Conservation (phyloP, 2,888 invertebrate genomes). For the Rugalucina vietnamica region DNA sequence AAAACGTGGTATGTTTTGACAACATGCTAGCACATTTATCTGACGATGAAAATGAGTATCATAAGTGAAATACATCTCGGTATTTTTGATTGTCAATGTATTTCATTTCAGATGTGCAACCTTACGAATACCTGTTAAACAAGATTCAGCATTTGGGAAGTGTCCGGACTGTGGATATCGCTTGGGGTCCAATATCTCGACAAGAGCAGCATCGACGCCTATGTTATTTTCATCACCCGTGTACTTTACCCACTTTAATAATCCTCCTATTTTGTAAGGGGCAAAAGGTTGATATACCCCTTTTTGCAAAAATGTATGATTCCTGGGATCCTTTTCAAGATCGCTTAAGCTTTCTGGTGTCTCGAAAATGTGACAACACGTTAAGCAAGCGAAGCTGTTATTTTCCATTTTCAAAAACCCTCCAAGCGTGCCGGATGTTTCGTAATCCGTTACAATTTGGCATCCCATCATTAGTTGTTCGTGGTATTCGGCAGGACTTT, state of each 20-base stretch:
- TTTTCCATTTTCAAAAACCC: neutral
- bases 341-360: neutral
- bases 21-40: neutral
- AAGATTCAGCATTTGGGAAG: neutral
- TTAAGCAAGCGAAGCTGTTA: neutral
- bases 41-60: neutral
- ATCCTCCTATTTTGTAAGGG: neutral
- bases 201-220: neutral
- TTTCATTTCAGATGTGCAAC: too few species aligned
- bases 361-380: neutral
- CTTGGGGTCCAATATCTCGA: neutral
- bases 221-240: neutral
- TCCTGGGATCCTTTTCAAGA: neutral
- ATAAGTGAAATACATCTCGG: neutral
- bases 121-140: neutral
- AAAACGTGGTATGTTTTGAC: neutral
- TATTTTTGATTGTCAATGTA: neutral
- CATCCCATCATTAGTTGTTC: neutral
- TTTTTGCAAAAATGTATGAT: neutral
- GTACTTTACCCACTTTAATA: neutral
- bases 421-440: neutral
- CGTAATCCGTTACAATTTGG: neutral
- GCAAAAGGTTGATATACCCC: neutral
- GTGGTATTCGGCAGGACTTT: neutral
- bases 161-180: neutral